Evolutionary conservation across 2,797 vertebrate genomes (phyloP).

Genomic region (Synanceia verrucosa): DNA sequence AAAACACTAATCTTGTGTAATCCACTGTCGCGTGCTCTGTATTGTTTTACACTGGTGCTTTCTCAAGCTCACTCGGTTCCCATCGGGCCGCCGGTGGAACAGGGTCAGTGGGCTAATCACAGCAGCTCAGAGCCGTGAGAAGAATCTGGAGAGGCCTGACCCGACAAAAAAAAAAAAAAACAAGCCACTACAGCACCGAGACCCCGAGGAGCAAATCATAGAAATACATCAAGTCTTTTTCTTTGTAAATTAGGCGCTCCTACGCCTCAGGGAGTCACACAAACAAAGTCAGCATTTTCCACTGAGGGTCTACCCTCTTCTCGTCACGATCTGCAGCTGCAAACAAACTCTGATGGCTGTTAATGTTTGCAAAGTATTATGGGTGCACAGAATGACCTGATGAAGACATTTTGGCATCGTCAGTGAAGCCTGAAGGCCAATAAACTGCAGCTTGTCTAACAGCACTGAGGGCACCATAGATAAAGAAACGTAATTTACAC

Average conservation of each 20-base stretch:
- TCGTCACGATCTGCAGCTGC: constrained; percentile 33
- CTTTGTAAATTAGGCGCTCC: constrained; percentile 53
- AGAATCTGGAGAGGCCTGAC: constrained; percentile 69
- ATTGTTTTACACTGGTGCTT: constrained; percentile 42
- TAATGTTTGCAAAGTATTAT: constrained; percentile 29
- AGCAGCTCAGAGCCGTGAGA: constrained; percentile 76
- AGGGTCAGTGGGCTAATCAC: constrained; percentile 74
- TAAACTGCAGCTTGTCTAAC: neutral
- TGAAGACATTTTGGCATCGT: neutral
- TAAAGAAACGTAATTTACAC: neutral
- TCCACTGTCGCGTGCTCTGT: constrained; percentile 37
- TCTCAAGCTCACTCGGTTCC: constrained; percentile 57
- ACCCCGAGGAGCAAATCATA: constrained; percentile 38
- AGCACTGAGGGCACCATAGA: neutral
- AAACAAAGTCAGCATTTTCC: constrained; percentile 78
- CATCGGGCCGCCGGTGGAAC: constrained; percentile 51
- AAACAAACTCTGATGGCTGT: constrained; percentile 35
- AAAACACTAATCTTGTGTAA: constrained; percentile 57
- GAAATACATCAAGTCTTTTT: constrained; percentile 13
- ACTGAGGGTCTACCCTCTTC: constrained; percentile 44
- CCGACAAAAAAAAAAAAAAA: constrained; percentile 51
- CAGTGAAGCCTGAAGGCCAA: neutral
- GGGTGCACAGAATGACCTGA: neutral
- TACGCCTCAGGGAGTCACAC: constrained; percentile 48
- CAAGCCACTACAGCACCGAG: constrained; percentile 34